These are phyloP conservation scores for Gavia stellata DNA, from an alignment of 2,113 vertebrate species.

Conservation along the genomic window DNA sequence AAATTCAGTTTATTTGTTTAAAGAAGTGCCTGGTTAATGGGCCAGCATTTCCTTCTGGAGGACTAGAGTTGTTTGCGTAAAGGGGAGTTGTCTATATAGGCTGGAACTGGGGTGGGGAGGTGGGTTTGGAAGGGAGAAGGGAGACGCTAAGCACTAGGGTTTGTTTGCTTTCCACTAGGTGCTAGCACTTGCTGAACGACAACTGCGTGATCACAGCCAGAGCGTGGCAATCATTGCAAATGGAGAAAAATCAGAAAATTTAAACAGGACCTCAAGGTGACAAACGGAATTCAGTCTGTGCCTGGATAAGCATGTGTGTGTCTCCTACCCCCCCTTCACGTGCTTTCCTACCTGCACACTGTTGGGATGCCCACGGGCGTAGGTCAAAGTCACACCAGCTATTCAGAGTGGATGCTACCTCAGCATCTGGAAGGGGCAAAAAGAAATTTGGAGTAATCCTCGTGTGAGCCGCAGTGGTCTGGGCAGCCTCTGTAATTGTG, in stretches of 20 bases:
- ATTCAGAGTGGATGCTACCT: neutral
- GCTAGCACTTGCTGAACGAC: neutral
- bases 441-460: neutral
- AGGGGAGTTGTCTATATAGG: neutral
- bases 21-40: neutral
- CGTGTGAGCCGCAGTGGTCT: neutral
- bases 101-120: neutral
- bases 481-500: neutral
- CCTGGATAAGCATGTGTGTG: neutral
- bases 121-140: neutral
- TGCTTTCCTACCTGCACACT: neutral
- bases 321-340: accelerated
- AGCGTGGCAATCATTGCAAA: neutral
- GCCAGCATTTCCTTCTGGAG: neutral
- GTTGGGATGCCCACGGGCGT: neutral
- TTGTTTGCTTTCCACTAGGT: neutral
- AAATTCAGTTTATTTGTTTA: neutral
- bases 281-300: neutral
- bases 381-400: neutral
- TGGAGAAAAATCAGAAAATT: neutral
- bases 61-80: neutral
- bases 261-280: neutral
- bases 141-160: neutral
- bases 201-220: neutral
- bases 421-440: neutral